These are phyloP conservation scores for Tragelaphus eurycerus DNA, from an alignment of 2,797 vertebrate genomes.

Conservation along the genomic window DNA sequence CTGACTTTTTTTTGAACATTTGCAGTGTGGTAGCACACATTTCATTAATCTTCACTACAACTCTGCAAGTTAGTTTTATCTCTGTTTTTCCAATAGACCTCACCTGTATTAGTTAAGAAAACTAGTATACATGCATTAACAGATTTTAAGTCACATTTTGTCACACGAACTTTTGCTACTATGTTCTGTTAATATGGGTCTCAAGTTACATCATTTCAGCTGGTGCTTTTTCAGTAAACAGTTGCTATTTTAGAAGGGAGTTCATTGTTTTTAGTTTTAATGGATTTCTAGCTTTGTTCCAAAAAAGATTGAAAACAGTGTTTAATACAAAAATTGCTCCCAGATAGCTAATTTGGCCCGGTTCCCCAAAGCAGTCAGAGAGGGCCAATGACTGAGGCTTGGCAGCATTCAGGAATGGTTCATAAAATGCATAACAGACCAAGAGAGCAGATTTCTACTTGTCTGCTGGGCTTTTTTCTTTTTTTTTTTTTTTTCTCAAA, in stretches of 20 bases:
- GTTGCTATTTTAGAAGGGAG: background rate
- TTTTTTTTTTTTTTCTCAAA: background rate
- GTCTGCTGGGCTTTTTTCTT: background rate
- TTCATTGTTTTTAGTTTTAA: slow-evolving; percentile 17
- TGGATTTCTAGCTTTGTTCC: slow-evolving; percentile 10
- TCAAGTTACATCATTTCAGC: slow-evolving; percentile 1
- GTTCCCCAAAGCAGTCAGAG: background rate
- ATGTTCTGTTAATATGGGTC: background rate
- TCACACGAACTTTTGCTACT: background rate
- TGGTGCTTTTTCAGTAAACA: slow-evolving; percentile 2
- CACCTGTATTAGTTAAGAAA: background rate
- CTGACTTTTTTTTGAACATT: background rate
- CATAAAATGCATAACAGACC: background rate
- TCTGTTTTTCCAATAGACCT: background rate
- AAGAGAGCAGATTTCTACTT: background rate
- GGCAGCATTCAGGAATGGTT: background rate
- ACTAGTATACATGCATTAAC: background rate
- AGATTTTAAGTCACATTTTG: slow-evolving; percentile 27
- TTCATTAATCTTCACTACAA: slow-evolving; percentile 28
- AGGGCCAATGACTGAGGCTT: background rate
- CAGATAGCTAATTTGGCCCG: background rate
- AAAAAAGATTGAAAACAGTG: background rate
- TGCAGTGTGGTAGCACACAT: background rate
- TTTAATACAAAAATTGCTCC: background rate
- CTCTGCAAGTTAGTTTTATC: background rate